A percentile compares a stretch with the other conserved stretches of the same genome.
These are phyloP conservation scores for Chaetops frenatus DNA, from an alignment of 2,113 vertebrate genomes.

Conservation along the genomic window DNA sequence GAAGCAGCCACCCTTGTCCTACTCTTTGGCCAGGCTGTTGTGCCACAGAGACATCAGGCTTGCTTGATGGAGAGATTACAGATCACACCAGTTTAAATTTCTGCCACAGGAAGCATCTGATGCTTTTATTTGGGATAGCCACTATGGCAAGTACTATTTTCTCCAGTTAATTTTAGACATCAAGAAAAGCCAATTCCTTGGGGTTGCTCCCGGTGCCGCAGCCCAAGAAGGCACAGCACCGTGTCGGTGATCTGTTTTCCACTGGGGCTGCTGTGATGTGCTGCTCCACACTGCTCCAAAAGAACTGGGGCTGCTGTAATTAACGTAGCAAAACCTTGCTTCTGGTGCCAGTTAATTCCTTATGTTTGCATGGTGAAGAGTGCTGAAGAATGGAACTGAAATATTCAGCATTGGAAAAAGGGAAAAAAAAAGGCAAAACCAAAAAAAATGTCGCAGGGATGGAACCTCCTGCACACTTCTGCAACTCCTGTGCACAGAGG, in stretches of 20 bases:
- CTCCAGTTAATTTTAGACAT: conserved; percentile 1
- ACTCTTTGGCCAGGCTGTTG: not conserved
- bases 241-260: conserved; percentile 43
- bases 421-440: not conserved
- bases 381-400: conserved; percentile 44
- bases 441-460: not conserved
- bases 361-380: conserved; percentile 6
- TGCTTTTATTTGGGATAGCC: not conserved
- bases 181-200: conserved; percentile 16
- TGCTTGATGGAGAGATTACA: not conserved
- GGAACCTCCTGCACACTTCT: no score
- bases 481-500: not conserved
- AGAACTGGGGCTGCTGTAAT: conserved; percentile 70
- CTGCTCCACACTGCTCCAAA: conserved; percentile 26
- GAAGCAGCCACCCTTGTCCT: not conserved
- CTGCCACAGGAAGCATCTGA: not conserved
- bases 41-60: accelerated
- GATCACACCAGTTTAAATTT: not conserved
- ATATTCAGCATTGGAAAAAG: not conserved
- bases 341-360: conserved; percentile 65
- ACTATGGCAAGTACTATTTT: not conserved
- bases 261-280: conserved; percentile 20
- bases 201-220: not conserved
- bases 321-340: conserved; percentile 64
- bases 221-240: not conserved